Percentiles rank a stretch among this genome's conserved stretches.
phyloP scores from a whole-genome alignment of 2,113 vertebrate genomes.

The Eretmochelys imbricata region DNA sequence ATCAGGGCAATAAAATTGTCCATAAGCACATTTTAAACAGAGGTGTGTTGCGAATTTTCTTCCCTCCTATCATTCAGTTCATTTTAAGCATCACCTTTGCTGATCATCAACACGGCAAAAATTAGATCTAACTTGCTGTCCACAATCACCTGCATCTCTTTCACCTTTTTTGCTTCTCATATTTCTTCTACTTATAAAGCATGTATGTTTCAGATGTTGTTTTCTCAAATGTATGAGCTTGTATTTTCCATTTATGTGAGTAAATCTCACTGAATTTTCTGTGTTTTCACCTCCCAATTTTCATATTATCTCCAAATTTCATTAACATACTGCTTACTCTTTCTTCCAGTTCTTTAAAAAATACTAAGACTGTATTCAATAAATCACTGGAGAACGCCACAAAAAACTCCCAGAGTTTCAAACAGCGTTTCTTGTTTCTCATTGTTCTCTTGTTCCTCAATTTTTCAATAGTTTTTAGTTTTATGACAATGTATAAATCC shows the following conservation, averaged over 20 bases:
- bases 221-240: background rate
- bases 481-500: background rate
- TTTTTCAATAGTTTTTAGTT: background rate
- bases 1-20: background rate
- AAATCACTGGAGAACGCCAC: background rate
- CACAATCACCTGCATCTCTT: background rate
- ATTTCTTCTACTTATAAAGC: background rate
- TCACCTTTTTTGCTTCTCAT: background rate
- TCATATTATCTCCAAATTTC: background rate
- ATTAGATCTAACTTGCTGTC: background rate
- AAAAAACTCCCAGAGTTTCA: background rate
- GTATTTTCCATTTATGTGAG: background rate
- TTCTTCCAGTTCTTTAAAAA: background rate
- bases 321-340: background rate
- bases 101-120: background rate
- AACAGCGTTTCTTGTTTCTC: background rate
- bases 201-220: background rate
- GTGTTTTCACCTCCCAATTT: background rate
- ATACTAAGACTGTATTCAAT: background rate
- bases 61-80: background rate
- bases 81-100: background rate
- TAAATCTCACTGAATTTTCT: background rate
- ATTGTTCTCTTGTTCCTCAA: background rate
- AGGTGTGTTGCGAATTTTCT: accelerated
- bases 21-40: accelerated